Percentiles rank a stretch among this genome's conserved stretches.
phyloP scores from a whole-genome alignment of 2,113 vertebrate species.

The Chaetorhynchus papuensis region DNA sequence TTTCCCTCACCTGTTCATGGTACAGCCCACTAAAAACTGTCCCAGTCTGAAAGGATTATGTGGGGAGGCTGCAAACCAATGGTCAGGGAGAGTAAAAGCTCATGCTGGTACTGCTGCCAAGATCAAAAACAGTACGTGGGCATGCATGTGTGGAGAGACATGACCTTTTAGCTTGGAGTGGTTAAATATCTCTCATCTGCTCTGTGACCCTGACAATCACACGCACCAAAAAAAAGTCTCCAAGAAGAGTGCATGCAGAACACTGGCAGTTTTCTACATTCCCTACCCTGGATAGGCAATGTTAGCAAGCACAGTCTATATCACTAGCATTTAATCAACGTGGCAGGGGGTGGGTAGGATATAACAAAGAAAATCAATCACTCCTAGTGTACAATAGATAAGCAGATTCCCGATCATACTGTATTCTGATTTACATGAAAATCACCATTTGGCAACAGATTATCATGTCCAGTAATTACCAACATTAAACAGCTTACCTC shows the following conservation, averaged over 20 bases:
- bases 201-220: background rate
- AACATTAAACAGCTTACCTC: slow-evolving; percentile 36
- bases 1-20: background rate
- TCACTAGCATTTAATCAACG: background rate
- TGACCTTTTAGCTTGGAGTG: background rate
- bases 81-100: background rate
- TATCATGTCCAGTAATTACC: slow-evolving; percentile 32
- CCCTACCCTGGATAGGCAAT: background rate
- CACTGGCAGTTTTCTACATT: background rate
- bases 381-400: background rate
- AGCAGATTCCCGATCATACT: background rate
- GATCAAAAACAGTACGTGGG: background rate
- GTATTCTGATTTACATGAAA: slow-evolving; percentile 19
- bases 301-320: background rate
- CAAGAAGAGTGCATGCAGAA: background rate
- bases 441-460: slow-evolving; percentile 23
- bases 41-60: background rate
- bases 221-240: background rate
- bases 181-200: background rate
- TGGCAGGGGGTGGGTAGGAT: background rate
- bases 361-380: background rate
- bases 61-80: background rate
- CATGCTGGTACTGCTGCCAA: background rate
- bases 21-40: background rate
- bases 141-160: background rate